Percentiles rank a stretch among this genome's conserved stretches.
phyloP scores from a whole-genome alignment of 2,113 vertebrate species.

The Tragelaphus imberbis region DNA sequence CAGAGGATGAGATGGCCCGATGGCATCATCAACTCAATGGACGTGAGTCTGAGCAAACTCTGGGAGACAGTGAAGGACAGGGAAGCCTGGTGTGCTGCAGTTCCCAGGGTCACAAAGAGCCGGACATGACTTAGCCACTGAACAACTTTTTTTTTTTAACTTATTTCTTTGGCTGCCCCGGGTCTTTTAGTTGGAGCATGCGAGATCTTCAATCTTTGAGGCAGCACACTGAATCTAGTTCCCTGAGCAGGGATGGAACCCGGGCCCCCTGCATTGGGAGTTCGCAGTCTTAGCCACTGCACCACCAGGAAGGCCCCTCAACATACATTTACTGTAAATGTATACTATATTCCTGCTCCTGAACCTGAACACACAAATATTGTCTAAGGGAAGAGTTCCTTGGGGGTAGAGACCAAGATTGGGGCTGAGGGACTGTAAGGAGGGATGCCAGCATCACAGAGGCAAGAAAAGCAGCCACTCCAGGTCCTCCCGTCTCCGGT shows the following conservation, averaged over 20 bases:
- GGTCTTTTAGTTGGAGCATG: not conserved
- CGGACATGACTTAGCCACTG: not conserved
- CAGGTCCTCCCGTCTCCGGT: not conserved
- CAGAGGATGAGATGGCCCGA: not conserved
- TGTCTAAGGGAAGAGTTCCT: not conserved
- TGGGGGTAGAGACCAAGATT: not conserved
- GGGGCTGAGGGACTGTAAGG: not conserved
- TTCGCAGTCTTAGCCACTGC: not conserved
- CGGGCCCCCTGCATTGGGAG: not conserved
- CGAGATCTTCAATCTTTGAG: rapidly evolving
- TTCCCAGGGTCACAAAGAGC: not conserved
- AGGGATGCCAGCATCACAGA: not conserved
- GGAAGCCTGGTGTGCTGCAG: not conserved
- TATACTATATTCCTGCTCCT: not conserved
- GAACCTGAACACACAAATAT: not conserved
- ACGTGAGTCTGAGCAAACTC: rapidly evolving
- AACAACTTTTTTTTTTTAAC: not conserved
- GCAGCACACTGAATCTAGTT: not conserved
- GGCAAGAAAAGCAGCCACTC: not conserved
- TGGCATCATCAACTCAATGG: not conserved
- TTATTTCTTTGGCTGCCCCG: not conserved
- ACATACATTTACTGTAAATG: not conserved
- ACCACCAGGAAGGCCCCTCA: not conserved
- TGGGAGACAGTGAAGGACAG: not conserved
- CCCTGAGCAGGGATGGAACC: not conserved